Percentiles rank a stretch among this genome's conserved stretches.
Evolutionary conservation across 2,113 vertebrate species (phyloP).

Genomic region (Rhinichthys klamathensis): DNA sequence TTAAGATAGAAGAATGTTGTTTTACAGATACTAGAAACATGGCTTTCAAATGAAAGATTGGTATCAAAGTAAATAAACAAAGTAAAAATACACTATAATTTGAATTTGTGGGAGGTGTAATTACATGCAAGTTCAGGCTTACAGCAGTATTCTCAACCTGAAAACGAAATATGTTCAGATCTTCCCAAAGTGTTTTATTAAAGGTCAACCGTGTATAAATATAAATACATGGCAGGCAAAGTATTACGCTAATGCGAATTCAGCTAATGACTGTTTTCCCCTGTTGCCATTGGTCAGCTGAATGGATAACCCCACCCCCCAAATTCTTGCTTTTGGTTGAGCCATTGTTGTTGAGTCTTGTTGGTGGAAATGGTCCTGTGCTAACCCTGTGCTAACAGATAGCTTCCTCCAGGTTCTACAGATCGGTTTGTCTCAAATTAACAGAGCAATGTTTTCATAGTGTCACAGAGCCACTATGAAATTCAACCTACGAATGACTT

Average conservation of each 20-base stretch:
- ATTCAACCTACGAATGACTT: background rate
- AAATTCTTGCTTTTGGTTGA: background rate
- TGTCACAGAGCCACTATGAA: background rate
- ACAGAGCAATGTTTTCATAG: background rate
- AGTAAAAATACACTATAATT: background rate
- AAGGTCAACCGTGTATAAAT: background rate
- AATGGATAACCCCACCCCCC: background rate
- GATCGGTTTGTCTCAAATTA: background rate
- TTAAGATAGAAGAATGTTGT: too few species aligned
- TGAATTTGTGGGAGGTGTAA: background rate
- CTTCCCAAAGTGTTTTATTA: conserved; percentile 8
- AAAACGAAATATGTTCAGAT: background rate
- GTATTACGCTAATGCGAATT: background rate
- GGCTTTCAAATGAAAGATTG: too few species aligned
- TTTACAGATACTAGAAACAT: too few species aligned
- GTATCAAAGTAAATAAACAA: background rate
- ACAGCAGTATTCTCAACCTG: background rate
- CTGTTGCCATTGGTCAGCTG: background rate
- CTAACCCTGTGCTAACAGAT: background rate
- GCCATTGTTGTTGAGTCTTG: background rate
- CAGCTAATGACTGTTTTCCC: background rate
- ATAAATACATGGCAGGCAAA: background rate
- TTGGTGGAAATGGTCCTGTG: background rate
- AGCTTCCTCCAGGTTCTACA: background rate
- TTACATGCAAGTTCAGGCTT: background rate